phyloP scores from a whole-genome alignment of 2,113 vertebrate genomes.

The Platichthys flesus region DNA sequence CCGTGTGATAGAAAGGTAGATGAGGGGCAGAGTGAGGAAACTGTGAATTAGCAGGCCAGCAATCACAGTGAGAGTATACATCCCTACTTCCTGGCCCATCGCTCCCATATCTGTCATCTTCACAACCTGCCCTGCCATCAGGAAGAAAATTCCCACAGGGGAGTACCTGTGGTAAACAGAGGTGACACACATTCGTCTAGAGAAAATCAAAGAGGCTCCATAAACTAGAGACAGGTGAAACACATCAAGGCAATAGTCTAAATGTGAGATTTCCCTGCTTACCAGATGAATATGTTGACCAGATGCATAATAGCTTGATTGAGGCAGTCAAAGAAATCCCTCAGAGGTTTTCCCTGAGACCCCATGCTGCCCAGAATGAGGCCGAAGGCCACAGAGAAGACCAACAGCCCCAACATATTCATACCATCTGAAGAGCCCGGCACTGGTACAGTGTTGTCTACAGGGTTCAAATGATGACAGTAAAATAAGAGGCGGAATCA shows the following conservation, averaged over 20 bases:
- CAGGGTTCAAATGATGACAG: not conserved
- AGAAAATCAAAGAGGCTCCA: no score
- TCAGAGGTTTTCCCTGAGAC: constrained; percentile 84
- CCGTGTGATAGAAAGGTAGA: constrained; percentile 87
- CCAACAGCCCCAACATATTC: constrained; percentile 88
- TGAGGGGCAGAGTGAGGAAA: constrained; percentile 86
- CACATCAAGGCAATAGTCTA: no score
- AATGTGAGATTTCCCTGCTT: not conserved
- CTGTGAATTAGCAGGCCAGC: constrained; percentile 88
- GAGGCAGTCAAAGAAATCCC: constrained; percentile 90
- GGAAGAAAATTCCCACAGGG: constrained; percentile 91
- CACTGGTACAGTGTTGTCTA: constrained; percentile 60
- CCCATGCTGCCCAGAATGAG: constrained; percentile 90
- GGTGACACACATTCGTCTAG: constrained; percentile 75
- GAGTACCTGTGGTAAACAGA: constrained; percentile 88
- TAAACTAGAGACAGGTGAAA: no score
- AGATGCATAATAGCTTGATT: constrained; percentile 91
- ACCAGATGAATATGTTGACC: constrained; percentile 68
- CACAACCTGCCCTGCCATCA: constrained; percentile 90
- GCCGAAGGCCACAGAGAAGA: constrained; percentile 88
- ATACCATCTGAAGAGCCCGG: constrained; percentile 86
- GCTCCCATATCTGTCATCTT: constrained; percentile 88
- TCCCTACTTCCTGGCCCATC: constrained; percentile 88
- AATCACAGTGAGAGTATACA: constrained; percentile 89
- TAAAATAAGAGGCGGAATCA: not conserved